phyloP scores from a whole-genome alignment of 2,797 vertebrate species.

The Lepus townsendii region DNA sequence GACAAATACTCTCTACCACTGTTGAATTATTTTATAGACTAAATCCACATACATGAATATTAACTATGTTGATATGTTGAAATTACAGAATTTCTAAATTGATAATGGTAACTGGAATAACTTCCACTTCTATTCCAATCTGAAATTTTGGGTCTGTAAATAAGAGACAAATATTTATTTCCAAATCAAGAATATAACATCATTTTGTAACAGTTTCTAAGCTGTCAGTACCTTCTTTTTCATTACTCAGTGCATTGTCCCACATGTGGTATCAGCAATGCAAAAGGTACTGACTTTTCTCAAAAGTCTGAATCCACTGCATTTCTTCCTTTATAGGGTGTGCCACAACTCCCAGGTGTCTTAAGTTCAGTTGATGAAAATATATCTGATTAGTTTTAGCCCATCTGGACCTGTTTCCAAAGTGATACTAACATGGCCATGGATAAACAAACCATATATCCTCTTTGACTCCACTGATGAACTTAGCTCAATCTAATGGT shows the following conservation, averaged over 20 bases:
- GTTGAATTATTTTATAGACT: neutral
- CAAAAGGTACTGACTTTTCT: neutral
- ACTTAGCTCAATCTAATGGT: neutral
- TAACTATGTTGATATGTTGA: neutral
- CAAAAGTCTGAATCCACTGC: conserved; percentile 21
- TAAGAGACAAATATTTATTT: neutral
- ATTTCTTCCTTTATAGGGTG: conserved; percentile 35
- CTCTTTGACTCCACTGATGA: neutral
- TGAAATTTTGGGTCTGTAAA: neutral
- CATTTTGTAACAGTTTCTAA: neutral
- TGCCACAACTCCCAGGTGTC: conserved; percentile 24
- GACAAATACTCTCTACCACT: neutral
- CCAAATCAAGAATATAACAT: neutral
- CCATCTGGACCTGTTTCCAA: conserved; percentile 44
- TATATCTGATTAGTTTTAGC: conserved; percentile 53
- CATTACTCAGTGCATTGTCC: neutral
- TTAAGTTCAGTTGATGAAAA: conserved; percentile 66
- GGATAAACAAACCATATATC: neutral
- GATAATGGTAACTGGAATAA: neutral
- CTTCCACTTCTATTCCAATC: neutral
- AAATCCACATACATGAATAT: neutral
- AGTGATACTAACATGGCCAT: too few relatives aligned
- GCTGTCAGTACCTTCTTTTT: neutral
- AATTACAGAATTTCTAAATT: neutral
- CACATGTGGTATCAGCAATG: neutral